Conservation (phyloP, 2,113 vertebrate species). For the Dicentrarchus labrax region DNA sequence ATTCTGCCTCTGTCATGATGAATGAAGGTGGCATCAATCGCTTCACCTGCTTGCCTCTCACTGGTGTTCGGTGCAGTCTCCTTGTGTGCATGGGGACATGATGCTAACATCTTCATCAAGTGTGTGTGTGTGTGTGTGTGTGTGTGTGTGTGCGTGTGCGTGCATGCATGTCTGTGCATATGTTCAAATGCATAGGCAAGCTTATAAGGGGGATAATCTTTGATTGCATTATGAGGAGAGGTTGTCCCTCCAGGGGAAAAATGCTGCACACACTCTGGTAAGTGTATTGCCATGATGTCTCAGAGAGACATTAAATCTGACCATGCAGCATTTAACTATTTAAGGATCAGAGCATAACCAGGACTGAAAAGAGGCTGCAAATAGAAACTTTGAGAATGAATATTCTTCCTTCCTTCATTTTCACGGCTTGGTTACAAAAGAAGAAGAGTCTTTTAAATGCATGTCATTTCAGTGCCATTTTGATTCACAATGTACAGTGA, state of each 20-base stretch:
- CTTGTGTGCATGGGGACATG: conserved; percentile 74
- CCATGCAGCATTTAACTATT: conserved; percentile 82
- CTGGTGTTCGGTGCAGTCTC: conserved; percentile 72
- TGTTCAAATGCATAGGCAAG: conserved; percentile 41
- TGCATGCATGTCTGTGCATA: conserved; percentile 12
- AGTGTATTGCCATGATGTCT: conserved; percentile 75
- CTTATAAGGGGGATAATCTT: conserved; percentile 47
- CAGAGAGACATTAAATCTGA: conserved; percentile 75
- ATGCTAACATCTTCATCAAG: conserved; percentile 68
- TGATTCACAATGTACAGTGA: background rate
- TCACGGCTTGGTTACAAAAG: conserved; percentile 21
- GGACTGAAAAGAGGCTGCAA: conserved; percentile 24
- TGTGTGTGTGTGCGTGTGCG: conserved; percentile 9
- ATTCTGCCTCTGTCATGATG: conserved; percentile 74
- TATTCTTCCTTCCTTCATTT: background rate
- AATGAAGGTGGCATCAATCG: conserved; percentile 63
- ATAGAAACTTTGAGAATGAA: conserved; percentile 56
- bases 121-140: conserved; percentile 26
- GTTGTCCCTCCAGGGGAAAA: conserved; percentile 43
- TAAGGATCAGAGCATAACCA: conserved; percentile 57
- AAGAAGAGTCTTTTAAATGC: background rate
- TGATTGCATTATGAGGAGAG: conserved; percentile 69
- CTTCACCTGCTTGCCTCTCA: conserved; percentile 61
- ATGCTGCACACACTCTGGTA: conserved; percentile 67
- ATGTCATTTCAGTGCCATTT: conserved; percentile 24